Base-by-base conservation (phyloP, 2,113 vertebrate genomes). In the Vimba vimba region DNA sequence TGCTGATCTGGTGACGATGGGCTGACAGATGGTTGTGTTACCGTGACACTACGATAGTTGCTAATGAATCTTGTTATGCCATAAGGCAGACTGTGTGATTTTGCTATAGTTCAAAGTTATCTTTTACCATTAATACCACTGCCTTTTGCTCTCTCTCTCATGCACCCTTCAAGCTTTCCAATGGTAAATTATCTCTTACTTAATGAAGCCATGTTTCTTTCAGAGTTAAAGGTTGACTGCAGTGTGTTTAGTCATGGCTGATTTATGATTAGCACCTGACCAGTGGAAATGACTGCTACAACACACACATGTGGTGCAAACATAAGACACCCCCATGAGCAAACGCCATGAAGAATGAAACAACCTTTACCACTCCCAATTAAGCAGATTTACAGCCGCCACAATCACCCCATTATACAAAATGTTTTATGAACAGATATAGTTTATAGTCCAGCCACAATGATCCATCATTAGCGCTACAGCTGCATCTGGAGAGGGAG, bases 351-450 rank as follows among this genome's bases (percentile, higher is more conserved):
- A 50, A 79, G 64, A 79, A 78, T 64, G 19, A 69, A n/a, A 50
- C 73, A 64, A 81, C 66, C 52, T 80, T 45, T 74, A 64, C 68
- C 10, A 3, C 7, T 71, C 39, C 36, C 50, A 79, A 57, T 85
- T 57, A 57, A 43, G 36, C 30, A 45, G 84, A 86, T 80, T 86
- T 80, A 81, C 25, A 81, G 30, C 62, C 33, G 2, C 12, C 82
- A 82, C 78, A 62, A 85, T 86, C 64, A 6, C 39, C 30, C 47
- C 84, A 83, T 69, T 69, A 82, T 2, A 69, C 80, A 69, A 82
- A 55, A 36, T 69, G 27, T 55, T 82, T 82, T 82, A 69, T 69
- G 80, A 69, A 50, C 10, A 23, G 45, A 27, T 47, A 69, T 55
- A 55, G 64, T 69, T 50, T 69, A 33, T 69, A 50, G 80, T 55